Base-by-base conservation (phyloP, 2,888 invertebrate species). In the Drosophila ustulata region DNA sequence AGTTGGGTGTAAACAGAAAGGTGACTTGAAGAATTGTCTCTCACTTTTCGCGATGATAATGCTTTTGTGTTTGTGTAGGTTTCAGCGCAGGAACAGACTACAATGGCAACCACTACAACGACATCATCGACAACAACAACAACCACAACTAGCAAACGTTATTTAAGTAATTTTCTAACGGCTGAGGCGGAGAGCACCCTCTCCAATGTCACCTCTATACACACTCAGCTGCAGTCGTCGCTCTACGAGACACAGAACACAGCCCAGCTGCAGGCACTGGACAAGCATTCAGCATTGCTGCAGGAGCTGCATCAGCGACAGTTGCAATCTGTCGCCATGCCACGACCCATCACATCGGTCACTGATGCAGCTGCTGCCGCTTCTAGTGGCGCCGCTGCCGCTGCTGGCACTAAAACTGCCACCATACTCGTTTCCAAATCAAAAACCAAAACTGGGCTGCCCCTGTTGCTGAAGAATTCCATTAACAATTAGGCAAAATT, bases 371-470 rank as follows among this genome's bases (percentile, higher is more conserved):
- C 68, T 26, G 72, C 37, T 37, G n/a, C 70, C 23, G 72, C 66
- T 13, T 65, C 64, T 9, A 64, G 57, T 62, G 68, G 65, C 52
- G 57, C 50, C 50, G 58, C 47, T 52, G 59, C n/a, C 11, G 37
- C 49, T 32, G 51, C 63, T 25, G 79, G 74, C 34, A 89, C 90
- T 59, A 92, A 92, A 91, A 92, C 92, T 66, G 92, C 92, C 67
- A 92, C 92, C 57, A 92, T 92, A 86, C 91, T 92, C 77, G 92
- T 92, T 73, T 92, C 92, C 30, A 92, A 92, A 90, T 92, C 92
- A 78, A 92, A 92, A 92, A 92, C 92, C 73, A 92, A 92, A 92
- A 92, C 92, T 62, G 92, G 92, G 85, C 90, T 92, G 86, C 92
- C 92, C 66, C 87, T 92, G 80, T 88, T 92, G 82, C 89, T 92